Evolutionary conservation across 2,797 vertebrate genomes (phyloP), one percentile per base, ranked within the genome.

Genomic region (Scarus forsteni): DNA sequence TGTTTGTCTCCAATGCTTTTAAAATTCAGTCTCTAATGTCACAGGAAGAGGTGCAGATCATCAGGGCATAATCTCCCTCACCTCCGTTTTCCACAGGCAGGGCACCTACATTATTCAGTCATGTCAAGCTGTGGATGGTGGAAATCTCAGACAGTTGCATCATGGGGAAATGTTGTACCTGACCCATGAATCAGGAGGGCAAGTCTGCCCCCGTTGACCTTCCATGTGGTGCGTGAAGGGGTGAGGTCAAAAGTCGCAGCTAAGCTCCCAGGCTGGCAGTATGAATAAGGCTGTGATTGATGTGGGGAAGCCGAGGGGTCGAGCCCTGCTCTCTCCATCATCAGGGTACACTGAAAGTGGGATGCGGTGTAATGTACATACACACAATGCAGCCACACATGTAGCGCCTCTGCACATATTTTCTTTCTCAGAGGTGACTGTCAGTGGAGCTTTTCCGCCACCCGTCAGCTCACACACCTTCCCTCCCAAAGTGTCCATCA

Each of bases 271-370:
- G 66, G 70, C 54, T 56, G 61, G 71, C 75, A 48, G 57, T 56
- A 39, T 56, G 58, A 91, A 90, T 12, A 61, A 88, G 81, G 68
- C 60, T 49, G 76, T 91, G 92, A 92, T 91, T 86, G 88, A 93
- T 91, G 80, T 77, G 70, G 73, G 57, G 73, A 84, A 14, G 69
- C 59, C 45, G 53, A 59, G 54, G 60, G 77, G 88, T 88, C 78
- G 36, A 60, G 79, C 76, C 74, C 70, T 72, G 3, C 57, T 49
- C 60, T 66, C 67, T 86, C 85, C 34, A 88, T 92, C 84, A 89
- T 53, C 63, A 68, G 79, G 65, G 78, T 39, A 53, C 49, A 53
- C 74, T 62, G 15, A 73, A 72, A 66, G 70, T 57, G 59, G 49
- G 49, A 76, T 66, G 69, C 59, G 27, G 43, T 72, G 3, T 71